Evolutionary conservation across 1,140 invertebrate species (phyloP).

Genomic region (Philopotamus ludificatus): DNA sequence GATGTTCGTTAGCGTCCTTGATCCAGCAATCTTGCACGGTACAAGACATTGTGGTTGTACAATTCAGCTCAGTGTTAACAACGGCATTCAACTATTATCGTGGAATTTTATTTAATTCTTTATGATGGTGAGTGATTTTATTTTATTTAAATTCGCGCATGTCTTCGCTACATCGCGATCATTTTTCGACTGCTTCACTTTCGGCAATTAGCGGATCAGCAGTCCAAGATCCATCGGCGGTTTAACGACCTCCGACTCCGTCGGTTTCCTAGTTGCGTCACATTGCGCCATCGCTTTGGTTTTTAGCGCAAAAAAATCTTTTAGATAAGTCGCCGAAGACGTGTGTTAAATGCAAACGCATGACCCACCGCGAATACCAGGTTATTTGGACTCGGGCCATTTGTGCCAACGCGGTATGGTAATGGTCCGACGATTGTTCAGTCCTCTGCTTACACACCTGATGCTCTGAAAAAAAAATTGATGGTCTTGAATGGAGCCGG

Average conservation of each 20-base stretch:
- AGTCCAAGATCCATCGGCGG: not conserved
- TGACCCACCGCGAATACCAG: slow-evolving; percentile 25
- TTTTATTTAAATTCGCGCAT: no score
- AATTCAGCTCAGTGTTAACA: no score
- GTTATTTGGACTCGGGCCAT: slow-evolving; percentile 23
- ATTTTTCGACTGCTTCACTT: slow-evolving; percentile 2
- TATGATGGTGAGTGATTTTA: no score
- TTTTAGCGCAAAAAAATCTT: not conserved
- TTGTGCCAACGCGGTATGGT: not conserved
- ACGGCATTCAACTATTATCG: no score
- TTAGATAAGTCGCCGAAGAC: not conserved
- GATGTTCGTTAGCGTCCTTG: not conserved
- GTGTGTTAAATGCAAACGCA: slow-evolving; percentile 5
- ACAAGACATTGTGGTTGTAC: no score
- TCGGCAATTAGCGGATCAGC: not conserved
- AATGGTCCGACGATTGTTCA: not conserved
- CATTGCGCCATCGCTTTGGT: not conserved
- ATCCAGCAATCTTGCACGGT: no score
- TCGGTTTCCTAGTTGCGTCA: slow-evolving; percentile 2
- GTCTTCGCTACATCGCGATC: no score
- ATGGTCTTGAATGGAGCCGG: not conserved
- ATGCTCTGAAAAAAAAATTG: not conserved
- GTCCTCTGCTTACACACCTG: not conserved
- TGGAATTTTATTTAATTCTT: no score
- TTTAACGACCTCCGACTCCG: slow-evolving; percentile 5